Percentiles rank a stretch among this genome's conserved stretches.
Conservation (phyloP, 1,140 invertebrate species). For the Trachelipus rathkii region DNA sequence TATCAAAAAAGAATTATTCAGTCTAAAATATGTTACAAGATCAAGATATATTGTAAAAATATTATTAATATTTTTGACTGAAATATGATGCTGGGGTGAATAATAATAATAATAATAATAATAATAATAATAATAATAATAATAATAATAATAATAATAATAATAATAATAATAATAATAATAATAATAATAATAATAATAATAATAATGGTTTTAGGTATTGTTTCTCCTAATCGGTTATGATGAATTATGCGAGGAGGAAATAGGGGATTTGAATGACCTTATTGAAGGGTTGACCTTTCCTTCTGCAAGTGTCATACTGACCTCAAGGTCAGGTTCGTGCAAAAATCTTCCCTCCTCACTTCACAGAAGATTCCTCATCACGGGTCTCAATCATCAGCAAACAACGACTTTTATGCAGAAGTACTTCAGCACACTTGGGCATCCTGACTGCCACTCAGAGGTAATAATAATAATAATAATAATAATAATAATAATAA, state of each 20-base stretch:
- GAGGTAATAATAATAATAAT: constrained; percentile 20
- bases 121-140: no score
- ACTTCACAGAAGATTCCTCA: constrained; percentile 53
- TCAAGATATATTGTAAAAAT: no score
- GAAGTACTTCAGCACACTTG: constrained; percentile 54
- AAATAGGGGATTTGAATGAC: constrained; percentile 54
- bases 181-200: no score
- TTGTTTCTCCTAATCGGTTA: constrained; percentile 58
- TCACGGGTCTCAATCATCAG: constrained; percentile 55
- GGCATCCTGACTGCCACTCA: constrained; percentile 48
- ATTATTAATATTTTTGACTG: no score
- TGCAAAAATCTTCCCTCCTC: constrained; percentile 48
- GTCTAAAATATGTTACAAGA: no score
- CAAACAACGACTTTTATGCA: constrained; percentile 54
- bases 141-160: no score
- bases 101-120: no score
- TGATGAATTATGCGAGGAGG: constrained; percentile 50
- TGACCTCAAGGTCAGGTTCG: constrained; percentile 53
- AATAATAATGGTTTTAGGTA: constrained; percentile 47
- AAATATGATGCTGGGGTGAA: no score
- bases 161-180: no score
- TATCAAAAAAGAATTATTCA: no score
- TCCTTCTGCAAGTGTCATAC: constrained; percentile 55
- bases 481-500: no score
- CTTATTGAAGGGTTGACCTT: constrained; percentile 57